Base-by-base conservation (phyloP, 2,113 vertebrate species). In the Raphicerus campestris region DNA sequence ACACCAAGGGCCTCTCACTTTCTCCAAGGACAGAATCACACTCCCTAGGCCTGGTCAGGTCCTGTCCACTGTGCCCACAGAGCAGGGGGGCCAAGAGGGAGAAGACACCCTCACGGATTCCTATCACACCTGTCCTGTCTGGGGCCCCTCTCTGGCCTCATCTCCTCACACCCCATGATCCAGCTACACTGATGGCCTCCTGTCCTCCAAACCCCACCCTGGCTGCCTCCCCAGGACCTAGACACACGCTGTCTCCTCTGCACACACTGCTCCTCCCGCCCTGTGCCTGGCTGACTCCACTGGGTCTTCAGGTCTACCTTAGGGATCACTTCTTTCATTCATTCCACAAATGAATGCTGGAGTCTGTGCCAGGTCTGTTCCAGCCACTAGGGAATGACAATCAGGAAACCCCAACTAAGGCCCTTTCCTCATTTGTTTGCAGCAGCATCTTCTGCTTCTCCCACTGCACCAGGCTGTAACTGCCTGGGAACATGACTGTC, bases 381-480 rank as follows among this genome's bases (percentile, higher is more conserved):
- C 32, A n/a, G 47, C 51, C 35, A 35, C 35, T 32, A 32, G 30
- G 47, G 55, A 26, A 32, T 22, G 24, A n/a, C 11, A 2, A 6
- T 4, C 13, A 20, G 49, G 47, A 77, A 63, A 32, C 26, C 35
- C 75, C 66, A 9, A 45, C 22, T 14, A 32, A 58, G 58, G 35
- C 47, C 28, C 58, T 58, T 90, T n/a, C 32, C 39, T 61, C 66
- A 51, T 24, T 16, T 58, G 66, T 84, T 32, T 58, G 39, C n/a
- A 70, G 1, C 16, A 17, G 15, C 32, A 45, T 22, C 7, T 24
- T 83, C 84, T 45, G 81, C 20, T 93, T 96, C 45, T 78, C 92
- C 58, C n/a, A 10, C 26, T 2, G 28, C 2, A 22, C 30, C 13
- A 5, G 10, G 51, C 14, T 26, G 1, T 42, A 53, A 47, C 0